Base-by-base conservation (phyloP, 64 coral and sea anemone species). In the Cladopsammia gracilis region DNA sequence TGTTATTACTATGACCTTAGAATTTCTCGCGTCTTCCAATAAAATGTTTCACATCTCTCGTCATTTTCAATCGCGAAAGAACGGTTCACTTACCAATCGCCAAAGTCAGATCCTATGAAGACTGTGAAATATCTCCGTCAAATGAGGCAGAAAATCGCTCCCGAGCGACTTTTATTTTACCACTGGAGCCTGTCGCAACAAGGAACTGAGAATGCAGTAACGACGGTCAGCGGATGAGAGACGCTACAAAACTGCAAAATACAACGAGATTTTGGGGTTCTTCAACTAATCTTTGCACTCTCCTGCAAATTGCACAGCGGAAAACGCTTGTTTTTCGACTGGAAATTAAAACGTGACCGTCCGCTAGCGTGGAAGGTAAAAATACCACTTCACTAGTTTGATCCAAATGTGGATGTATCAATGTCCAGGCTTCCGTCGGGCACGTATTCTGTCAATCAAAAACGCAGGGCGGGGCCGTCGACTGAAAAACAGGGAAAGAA, bases 201-300 rank as follows among this genome's bases (percentile, higher is more conserved):
- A 44, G 72, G 72, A 75, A 75, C 72, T 75, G 72, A 75, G 72
- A 48, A 49, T 48, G 72, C 72, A 75, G 44, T 75, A 46, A 47
- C 4, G 45, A 48, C 6, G 71, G 46, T 51, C 72, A 75, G 72
- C 72, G 72, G 72, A 18, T 19, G 12, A 46, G 13, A 75, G 47
- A 51, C 14, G 45, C 46, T 49, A 1, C 25, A 48, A 75, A 15
- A 8, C 6, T n/a, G 24, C 22, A 1, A 16, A 18, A 9, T 69
- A 19, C 7, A 3, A 69, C 16, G 20, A n/a, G 10, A 16, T 16
- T 73, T 73, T 48, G 53, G 53, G 5, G 7, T 1, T 10, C 7
- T 56, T 12, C 1, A 56, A 12, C 53, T 0, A 56, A 56, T 56
- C 12, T 56, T 56, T 5, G 7, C 7, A 56, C 53, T 12, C 7